These are phyloP conservation scores for Scolopax mira DNA, from an alignment of 2,113 vertebrate species.

Conservation along the genomic window DNA sequence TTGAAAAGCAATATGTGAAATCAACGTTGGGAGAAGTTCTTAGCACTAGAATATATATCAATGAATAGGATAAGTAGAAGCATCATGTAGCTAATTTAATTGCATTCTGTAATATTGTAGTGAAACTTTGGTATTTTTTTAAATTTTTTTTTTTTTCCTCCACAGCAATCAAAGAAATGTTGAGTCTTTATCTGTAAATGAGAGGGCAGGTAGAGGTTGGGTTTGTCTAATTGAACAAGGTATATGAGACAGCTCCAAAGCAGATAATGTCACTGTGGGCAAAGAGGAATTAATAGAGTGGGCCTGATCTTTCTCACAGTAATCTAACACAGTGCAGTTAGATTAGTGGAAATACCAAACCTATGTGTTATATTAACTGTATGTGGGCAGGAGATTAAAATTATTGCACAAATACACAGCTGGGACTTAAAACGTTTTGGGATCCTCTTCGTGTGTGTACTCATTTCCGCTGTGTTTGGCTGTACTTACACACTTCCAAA, in stretches of 20 bases:
- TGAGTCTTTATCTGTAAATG: background rate
- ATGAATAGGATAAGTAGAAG: background rate
- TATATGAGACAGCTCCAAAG: background rate
- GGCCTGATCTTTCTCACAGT: background rate
- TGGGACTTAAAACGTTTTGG: background rate
- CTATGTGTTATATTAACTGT: rapidly evolving
- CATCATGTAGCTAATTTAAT: background rate
- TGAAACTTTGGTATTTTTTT: background rate
- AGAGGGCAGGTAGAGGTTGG: background rate
- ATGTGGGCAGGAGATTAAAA: background rate
- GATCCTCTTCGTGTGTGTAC: background rate
- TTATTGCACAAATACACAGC: background rate
- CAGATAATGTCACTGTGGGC: background rate
- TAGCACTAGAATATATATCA: background rate
- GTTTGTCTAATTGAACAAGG: background rate
- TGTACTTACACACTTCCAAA: background rate
- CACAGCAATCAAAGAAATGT: background rate
- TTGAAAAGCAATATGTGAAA: background rate
- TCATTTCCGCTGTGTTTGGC: background rate
- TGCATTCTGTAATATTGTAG: background rate
- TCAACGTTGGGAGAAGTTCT: background rate
- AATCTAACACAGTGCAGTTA: too few species aligned
- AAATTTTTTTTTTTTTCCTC: rapidly evolving
- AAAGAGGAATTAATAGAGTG: background rate
- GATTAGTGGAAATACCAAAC: background rate